A percentile compares a stretch with the other conserved stretches of the same genome.
These are phyloP conservation scores for Macropis europaea DNA, from an alignment of 2,888 invertebrate genomes.

Conservation along the genomic window DNA sequence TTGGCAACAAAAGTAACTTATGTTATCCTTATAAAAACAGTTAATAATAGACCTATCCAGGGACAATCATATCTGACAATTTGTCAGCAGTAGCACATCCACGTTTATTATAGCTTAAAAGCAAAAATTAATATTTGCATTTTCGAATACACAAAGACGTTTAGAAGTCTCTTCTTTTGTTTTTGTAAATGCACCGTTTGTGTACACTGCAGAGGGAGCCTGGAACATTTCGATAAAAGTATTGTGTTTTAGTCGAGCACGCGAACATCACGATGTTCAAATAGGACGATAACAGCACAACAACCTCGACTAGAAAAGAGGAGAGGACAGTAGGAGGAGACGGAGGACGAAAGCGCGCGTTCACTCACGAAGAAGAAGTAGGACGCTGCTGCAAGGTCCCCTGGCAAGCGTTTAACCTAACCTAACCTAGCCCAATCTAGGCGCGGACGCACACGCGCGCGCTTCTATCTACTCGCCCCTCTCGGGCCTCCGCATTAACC, in stretches of 20 bases:
- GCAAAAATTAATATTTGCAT: too few species aligned
- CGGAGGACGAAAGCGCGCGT: slow-evolving; percentile 50
- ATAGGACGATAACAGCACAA: slow-evolving; percentile 26
- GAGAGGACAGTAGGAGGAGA: slow-evolving; percentile 27
- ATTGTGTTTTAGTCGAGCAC: not conserved
- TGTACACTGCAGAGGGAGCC: too few species aligned
- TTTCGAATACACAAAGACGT: not conserved
- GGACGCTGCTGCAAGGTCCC: slow-evolving; percentile 65
- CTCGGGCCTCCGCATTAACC: slow-evolving; percentile 42
- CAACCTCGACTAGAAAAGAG: slow-evolving; percentile 14
- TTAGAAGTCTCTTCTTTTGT: not conserved
- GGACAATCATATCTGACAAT: not conserved
- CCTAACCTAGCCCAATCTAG: slow-evolving; percentile 61
- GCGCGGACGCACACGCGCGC: slow-evolving; percentile 55
- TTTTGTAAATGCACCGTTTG: too few species aligned
- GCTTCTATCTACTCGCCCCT: slow-evolving; percentile 38
- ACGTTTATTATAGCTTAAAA: not conserved
- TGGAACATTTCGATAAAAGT: not conserved
- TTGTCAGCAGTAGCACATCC: not conserved
- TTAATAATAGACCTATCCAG: not conserved
- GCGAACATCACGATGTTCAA: slow-evolving; percentile 3
- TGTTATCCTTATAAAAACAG: slow-evolving; percentile 6
- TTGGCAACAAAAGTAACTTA: not conserved
- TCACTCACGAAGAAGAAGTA: slow-evolving; percentile 61
- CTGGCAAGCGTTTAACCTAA: slow-evolving; percentile 60